These are phyloP conservation scores for Apteryx owenii DNA, from an alignment of 2,113 vertebrate genomes.

Conservation along the genomic window DNA sequence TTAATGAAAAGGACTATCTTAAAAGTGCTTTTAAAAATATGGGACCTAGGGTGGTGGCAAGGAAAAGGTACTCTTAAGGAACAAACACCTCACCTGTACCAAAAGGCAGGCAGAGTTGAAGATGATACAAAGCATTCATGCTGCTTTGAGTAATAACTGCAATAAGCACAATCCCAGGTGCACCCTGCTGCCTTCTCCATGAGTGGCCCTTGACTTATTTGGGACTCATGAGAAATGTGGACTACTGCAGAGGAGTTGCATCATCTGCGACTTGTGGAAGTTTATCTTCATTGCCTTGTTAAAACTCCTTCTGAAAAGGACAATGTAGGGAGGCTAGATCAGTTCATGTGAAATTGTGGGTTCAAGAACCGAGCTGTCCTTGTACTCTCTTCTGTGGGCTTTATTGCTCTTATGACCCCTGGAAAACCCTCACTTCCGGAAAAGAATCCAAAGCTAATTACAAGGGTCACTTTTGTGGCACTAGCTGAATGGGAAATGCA, in stretches of 20 bases:
- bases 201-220: background rate
- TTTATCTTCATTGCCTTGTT: background rate
- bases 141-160: too few species aligned
- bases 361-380: background rate
- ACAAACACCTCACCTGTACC: background rate
- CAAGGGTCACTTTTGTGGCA: background rate
- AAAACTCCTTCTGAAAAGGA: background rate
- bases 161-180: background rate
- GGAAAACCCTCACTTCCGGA: background rate
- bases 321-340: background rate
- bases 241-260: background rate
- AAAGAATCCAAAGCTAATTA: conserved; percentile 28
- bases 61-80: background rate
- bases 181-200: background rate
- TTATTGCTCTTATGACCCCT: background rate
- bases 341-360: background rate
- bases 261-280: background rate
- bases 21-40: background rate
- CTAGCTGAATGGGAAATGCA: background rate
- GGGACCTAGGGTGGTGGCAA: background rate
- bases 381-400: background rate
- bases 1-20: background rate
- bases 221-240: background rate
- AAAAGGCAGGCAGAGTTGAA: background rate
- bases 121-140: background rate